Percentiles rank a stretch among this genome's conserved stretches.
Evolutionary conservation across 2,797 vertebrate genomes (phyloP).

Genomic region (Gymnopithys bicolor): DNA sequence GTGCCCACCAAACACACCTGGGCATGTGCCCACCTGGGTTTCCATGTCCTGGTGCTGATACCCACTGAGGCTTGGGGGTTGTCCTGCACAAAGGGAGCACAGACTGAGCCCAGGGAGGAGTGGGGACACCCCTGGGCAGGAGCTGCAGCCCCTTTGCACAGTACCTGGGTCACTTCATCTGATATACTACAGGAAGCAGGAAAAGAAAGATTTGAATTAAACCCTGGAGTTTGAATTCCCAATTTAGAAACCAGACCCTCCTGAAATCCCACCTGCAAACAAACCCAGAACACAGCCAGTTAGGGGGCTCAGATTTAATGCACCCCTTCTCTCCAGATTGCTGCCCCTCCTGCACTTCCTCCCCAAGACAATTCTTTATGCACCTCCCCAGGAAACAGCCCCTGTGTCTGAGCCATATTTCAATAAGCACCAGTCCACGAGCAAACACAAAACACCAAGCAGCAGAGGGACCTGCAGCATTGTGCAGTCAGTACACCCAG

Average conservation of each 20-base stretch:
- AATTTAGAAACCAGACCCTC: not conserved
- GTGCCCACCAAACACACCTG: not conserved
- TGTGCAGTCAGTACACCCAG: not conserved
- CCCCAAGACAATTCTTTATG: not conserved
- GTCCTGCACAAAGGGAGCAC: not conserved
- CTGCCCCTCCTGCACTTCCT: not conserved
- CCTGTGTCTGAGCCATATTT: not conserved
- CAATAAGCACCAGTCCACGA: not conserved
- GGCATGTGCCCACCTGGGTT: not conserved
- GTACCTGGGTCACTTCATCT: not conserved
- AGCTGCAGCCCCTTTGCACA: not conserved
- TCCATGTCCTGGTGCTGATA: fast-evolving
- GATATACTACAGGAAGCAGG: not conserved
- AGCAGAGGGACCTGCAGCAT: not conserved
- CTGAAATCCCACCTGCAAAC: conserved; percentile 35
- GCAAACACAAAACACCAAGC: not conserved
- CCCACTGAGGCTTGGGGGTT: not conserved
- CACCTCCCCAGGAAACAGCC: not conserved
- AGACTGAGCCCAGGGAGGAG: not conserved
- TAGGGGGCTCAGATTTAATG: not conserved
- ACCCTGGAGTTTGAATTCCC: not conserved
- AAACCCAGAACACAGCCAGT: not conserved
- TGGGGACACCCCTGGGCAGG: not conserved
- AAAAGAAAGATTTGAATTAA: not conserved
- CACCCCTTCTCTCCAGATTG: not conserved